phyloP scores from a whole-genome alignment of 2,888 invertebrate genomes.

The Dorcus parallelipipedus region DNA sequence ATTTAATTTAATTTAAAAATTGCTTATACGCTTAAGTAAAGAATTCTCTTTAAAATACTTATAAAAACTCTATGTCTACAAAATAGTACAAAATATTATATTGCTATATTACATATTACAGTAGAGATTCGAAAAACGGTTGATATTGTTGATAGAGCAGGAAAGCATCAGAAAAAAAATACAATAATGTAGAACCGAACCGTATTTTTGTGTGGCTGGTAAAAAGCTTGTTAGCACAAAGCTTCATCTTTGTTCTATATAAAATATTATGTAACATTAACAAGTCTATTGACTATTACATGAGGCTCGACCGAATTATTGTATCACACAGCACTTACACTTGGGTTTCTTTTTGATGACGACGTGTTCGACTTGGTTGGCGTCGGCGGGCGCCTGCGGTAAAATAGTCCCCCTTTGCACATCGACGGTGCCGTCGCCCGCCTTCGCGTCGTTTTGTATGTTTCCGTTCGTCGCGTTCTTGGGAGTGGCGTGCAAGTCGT shows the following conservation, averaged over 20 bases:
- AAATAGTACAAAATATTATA: neutral
- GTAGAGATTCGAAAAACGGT: neutral
- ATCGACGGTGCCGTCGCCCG: conserved; percentile 49
- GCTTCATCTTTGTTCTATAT: conserved; percentile 17
- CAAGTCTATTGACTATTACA: conserved; percentile 34
- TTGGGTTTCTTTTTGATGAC: conserved; percentile 93
- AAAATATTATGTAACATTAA: conserved; percentile 32
- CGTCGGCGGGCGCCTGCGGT: conserved; percentile 68
- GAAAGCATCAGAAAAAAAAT: neutral
- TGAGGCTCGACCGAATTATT: conserved; percentile 56
- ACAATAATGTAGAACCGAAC: neutral
- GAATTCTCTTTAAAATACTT: neutral
- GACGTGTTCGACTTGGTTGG: conserved; percentile 82
- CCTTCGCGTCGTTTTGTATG: conserved; percentile 52
- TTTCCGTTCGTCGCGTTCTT: conserved; percentile 40
- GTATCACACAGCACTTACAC: conserved; percentile 92
- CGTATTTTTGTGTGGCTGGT: conserved; percentile 28
- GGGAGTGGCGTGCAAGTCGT: conserved; percentile 28
- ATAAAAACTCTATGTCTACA: neutral
- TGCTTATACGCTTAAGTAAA: neutral
- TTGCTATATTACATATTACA: neutral
- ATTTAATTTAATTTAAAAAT: too few relatives aligned
- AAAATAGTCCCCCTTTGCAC: conserved; percentile 69
- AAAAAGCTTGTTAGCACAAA: conserved; percentile 16
- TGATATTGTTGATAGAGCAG: neutral